These are phyloP conservation scores for Oreortyx pictus DNA, from an alignment of 2,797 vertebrate genomes.

Conservation along the genomic window DNA sequence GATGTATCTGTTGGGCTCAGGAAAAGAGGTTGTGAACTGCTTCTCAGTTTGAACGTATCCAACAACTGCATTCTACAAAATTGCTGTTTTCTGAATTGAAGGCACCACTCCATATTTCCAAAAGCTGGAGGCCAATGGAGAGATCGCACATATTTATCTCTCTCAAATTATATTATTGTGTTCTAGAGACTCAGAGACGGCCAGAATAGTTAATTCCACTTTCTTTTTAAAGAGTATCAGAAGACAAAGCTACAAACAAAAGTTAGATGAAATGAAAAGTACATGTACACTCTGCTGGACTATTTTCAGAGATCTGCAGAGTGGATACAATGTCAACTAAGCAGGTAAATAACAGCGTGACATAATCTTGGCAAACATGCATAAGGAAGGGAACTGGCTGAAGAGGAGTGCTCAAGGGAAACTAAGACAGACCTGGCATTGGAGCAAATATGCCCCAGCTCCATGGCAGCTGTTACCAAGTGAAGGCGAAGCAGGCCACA, in stretches of 20 bases:
- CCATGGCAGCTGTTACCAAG: constrained; percentile 23
- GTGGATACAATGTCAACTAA: not conserved
- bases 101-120: not conserved
- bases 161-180: not conserved
- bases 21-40: not conserved
- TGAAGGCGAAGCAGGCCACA: not conserved
- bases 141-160: not conserved
- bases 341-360: not conserved
- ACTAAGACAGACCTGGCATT: not conserved
- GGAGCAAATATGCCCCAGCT: not conserved
- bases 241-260: not conserved
- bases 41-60: not conserved
- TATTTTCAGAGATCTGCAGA: not conserved
- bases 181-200: not conserved
- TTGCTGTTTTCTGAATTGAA: not conserved
- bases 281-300: not conserved
- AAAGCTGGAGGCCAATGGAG: not conserved
- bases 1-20: not conserved
- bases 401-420: not conserved
- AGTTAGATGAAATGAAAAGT: not conserved
- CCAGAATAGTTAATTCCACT: not conserved
- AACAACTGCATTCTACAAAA: not conserved
- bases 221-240: not conserved
- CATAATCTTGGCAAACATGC: not conserved
- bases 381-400: not conserved